phyloP scores from a whole-genome alignment of 2,113 vertebrate species.

The Embiotoca jacksoni region DNA sequence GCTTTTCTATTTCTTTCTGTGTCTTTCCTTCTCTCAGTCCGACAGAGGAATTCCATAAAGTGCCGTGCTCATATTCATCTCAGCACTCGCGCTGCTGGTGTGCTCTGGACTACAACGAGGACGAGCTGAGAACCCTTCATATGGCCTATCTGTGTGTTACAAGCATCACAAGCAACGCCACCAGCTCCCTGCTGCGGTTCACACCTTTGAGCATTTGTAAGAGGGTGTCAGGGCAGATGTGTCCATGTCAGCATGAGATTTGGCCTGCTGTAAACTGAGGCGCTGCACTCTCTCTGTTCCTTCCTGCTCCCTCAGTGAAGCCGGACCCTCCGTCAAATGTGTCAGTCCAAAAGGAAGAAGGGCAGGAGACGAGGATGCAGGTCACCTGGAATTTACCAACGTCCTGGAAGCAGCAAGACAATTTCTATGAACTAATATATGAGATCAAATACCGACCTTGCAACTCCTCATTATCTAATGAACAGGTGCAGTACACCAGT shows the following conservation, averaged over 20 bases:
- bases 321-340: constrained; percentile 79
- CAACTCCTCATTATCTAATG: background rate
- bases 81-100: constrained; percentile 78
- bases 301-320: constrained; percentile 71
- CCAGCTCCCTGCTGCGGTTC: constrained; percentile 59
- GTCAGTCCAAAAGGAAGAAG: constrained; percentile 39
- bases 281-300: background rate
- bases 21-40: constrained; percentile 6
- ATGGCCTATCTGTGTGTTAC: constrained; percentile 76
- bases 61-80: constrained; percentile 72
- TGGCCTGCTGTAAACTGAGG: background rate
- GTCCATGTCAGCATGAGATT: background rate
- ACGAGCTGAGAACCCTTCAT: constrained; percentile 45
- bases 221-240: constrained; percentile 15
- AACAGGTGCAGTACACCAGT: constrained; percentile 53
- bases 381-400: constrained; percentile 76
- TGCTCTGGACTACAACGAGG: constrained; percentile 64
- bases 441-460: constrained; percentile 75
- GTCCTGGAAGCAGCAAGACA: constrained; percentile 73
- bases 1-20: background rate
- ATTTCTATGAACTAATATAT: constrained; percentile 66
- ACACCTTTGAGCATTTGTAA: constrained; percentile 71
- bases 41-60: background rate
- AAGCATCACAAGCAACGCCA: constrained; percentile 67
- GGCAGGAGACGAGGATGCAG: constrained; percentile 45